phyloP scores from a whole-genome alignment of 2,113 vertebrate species.

The Danionella cerebrum region DNA sequence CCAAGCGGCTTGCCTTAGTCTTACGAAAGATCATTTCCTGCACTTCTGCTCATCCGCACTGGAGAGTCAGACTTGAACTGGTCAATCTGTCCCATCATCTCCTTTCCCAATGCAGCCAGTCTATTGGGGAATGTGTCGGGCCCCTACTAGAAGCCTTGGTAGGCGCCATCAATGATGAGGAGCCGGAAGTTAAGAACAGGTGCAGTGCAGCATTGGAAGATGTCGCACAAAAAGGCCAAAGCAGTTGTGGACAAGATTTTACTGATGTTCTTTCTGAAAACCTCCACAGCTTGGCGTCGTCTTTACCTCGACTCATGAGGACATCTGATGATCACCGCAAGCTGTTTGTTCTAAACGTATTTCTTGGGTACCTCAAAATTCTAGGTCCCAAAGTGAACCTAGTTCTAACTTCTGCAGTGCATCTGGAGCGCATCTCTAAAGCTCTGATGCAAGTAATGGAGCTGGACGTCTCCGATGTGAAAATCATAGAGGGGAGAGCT shows the following conservation, averaged over 20 bases:
- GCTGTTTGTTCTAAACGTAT: slow-evolving; percentile 72
- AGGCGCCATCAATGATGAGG: slow-evolving; percentile 77
- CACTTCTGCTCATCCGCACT: slow-evolving; percentile 77
- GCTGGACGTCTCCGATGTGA: slow-evolving; percentile 77
- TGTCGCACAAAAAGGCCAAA: slow-evolving; percentile 56
- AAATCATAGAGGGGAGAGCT: slow-evolving; percentile 75
- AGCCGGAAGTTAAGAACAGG: slow-evolving; percentile 63
- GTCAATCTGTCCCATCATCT: slow-evolving; percentile 69
- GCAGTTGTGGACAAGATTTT: slow-evolving; percentile 60
- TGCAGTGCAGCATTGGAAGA: slow-evolving; percentile 57
- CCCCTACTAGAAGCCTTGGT: slow-evolving; percentile 79
- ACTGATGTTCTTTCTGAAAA: slow-evolving; percentile 80
- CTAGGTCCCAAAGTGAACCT: slow-evolving; percentile 72
- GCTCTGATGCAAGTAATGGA: slow-evolving; percentile 87
- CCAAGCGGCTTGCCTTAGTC: slow-evolving; percentile 65
- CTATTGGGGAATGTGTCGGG: slow-evolving; percentile 65
- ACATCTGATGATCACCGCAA: slow-evolving; percentile 81
- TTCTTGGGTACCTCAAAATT: slow-evolving; percentile 84
- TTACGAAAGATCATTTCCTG: slow-evolving; percentile 73
- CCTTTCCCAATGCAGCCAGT: slow-evolving; percentile 66
- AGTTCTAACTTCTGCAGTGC: slow-evolving; percentile 73
- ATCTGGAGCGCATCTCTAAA: slow-evolving; percentile 82
- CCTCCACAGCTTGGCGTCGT: slow-evolving; percentile 77
- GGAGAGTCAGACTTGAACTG: slow-evolving; percentile 80
- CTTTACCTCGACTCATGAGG: slow-evolving; percentile 85